Percentiles rank a stretch among this genome's conserved stretches.
phyloP scores from a whole-genome alignment of 2,113 vertebrate genomes.

The Amblyopsis rosae region DNA sequence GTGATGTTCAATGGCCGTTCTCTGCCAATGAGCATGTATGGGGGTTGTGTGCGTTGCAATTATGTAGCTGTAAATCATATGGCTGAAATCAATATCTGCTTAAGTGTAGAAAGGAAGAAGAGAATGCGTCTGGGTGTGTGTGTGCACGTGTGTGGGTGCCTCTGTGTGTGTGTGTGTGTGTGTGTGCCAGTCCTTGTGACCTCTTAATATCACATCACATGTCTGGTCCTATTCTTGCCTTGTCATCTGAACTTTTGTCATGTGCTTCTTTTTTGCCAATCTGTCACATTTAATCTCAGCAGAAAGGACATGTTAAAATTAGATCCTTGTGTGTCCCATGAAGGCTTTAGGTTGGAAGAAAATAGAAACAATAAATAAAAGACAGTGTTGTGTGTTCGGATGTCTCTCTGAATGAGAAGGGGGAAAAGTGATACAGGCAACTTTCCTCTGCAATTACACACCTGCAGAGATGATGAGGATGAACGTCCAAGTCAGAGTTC shows the following conservation, averaged over 20 bases:
- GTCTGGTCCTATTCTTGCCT: conserved; percentile 77
- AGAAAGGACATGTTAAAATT: conserved; percentile 67
- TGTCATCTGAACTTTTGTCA: conserved; percentile 78
- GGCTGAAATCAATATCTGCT: conserved; percentile 54
- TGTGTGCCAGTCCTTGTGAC: conserved; percentile 69
- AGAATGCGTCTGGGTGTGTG: conserved; percentile 11
- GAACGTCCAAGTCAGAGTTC: neutral
- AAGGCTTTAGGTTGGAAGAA: conserved; percentile 50
- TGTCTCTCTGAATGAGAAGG: too few relatives aligned
- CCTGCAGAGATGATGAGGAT: neutral
- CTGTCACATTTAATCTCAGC: conserved; percentile 78
- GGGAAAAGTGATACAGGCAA: neutral
- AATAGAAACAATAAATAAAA: conserved; percentile 36
- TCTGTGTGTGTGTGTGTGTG: conserved; percentile 4
- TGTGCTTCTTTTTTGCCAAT: conserved; percentile 76
- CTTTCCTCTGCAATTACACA: neutral
- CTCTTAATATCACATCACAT: conserved; percentile 80
- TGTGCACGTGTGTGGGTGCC: neutral
- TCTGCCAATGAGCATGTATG: conserved; percentile 11
- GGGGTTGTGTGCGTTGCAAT: conserved; percentile 34
- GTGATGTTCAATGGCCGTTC: conserved; percentile 57
- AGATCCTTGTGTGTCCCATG: conserved; percentile 59
- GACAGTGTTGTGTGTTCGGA: neutral
- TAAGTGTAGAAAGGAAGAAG: conserved; percentile 36
- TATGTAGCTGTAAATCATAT: conserved; percentile 48